Base-by-base conservation (phyloP, 2,888 invertebrate genomes). In the Drosophila quinaria region DNA sequence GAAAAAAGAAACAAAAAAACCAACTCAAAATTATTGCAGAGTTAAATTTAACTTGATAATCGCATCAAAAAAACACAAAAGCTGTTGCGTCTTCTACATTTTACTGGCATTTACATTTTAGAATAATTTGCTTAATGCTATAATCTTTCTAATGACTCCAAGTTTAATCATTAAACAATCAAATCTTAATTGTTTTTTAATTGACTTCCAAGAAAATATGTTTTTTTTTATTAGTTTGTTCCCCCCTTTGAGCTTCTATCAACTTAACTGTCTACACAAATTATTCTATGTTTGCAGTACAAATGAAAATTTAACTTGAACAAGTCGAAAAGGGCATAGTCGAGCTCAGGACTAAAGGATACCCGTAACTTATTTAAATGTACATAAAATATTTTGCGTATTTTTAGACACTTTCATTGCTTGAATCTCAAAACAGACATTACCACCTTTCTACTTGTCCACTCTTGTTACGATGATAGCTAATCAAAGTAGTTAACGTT, bases 1-100 rank as follows among this genome's bases (percentile, higher is more conserved):
- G 3, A 33, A 31, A 44, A 22, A 19, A n/a, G n/a, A n/a, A n/a
- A n/a, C 13, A 44, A 44, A 44, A 8, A 19, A 22, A 44, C 31
- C 33, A 22, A 19, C 42, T 33, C 10, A 31, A 35, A 33, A 56
- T 44, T 44, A 44, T 56, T 15, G 44, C 55, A 44, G 4, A 33
- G 8, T 6, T 35, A 35, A 22, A 35, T 10, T 44, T 44, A 29
- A 54, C 41, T 29, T 41, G 11, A 29, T 41, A 41, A 29, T 25
- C 37, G 25, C 10, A 37, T 15, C 9, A 37, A 41, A 52, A 39
- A 44, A 11, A 33, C 6, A 44, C 31, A 42, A 17, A 54, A 42
- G 8, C 29, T 8, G 8, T 29, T 29, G 29, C 10, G 41, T 54
- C 29, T 17, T 31, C 11, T 13, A 37, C 10, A 15, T 33, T 42